Base-by-base conservation (phyloP, 2,113 vertebrate genomes). In the Neotoma lepida region DNA sequence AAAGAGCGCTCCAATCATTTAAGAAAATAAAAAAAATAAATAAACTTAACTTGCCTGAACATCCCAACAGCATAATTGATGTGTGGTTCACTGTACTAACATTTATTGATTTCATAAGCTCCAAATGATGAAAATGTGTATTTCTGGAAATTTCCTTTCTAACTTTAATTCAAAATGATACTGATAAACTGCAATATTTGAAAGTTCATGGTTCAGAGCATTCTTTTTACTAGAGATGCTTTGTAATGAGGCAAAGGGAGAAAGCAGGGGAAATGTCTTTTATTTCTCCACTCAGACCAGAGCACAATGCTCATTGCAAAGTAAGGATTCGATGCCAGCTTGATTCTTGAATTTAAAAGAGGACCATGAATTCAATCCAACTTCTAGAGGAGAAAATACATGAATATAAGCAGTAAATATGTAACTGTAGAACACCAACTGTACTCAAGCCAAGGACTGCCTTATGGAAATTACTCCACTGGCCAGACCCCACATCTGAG, bases 151-250 rank as follows among this genome's bases (percentile, higher is more conserved):
- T 68, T 77, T 85, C 39, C n/a, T 93, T 87, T 89, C 70, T 91
- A 87, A 90, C 10, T 86, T 96, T 93, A 95, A 74, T 78, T 88
- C 51, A 93, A 93, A 90, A 90, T 89, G 6, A 5, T 74, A 44
- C 46, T 89, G 63, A 71, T 88, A 93, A 89, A 84, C 46, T 46
- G 30, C 91, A 94, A 63, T 22, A 24, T 73, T 93, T 73, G 18
- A 54, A n/a, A 78, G 51, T 94, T 44, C 88, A 30, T 88, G n/a
- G 64, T 13, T 77, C 51, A 9, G 30, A 88, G 91, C 12, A 56
- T 3, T 6, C 49, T 22, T 66, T 71, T 94, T 58, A n/a, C 30
- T 66, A 41, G 90, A 86, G 56, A 88, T 64, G 44, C 33, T 86
- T 56, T 56, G 26, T 86, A 86, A 90, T 80, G 54, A 93, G n/a